Evolutionary conservation across 2,888 invertebrate species (phyloP), one percentile per base, ranked within the genome.

Genomic region (Euphydryas editha): DNA sequence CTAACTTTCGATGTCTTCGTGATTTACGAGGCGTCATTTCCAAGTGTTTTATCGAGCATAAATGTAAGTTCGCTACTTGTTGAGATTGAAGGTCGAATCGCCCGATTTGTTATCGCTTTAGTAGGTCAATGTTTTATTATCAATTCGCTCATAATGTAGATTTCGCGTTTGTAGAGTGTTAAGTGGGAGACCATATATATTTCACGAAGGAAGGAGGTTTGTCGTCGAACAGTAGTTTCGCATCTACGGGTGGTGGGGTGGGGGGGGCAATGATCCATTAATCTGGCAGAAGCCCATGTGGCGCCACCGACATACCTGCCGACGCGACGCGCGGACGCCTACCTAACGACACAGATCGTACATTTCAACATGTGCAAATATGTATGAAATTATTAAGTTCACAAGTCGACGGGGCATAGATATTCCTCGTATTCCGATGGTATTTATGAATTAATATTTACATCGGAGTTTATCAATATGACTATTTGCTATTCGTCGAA

Each of bases 231-330:
- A 87, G 88, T 88, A 88, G 87, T 87, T 87, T 86, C 85, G 82
- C 85, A 85, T 87, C 85, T 84, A 81, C 78, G 83, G 78, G 83
- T 78, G 82, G 79, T 76, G 79, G 76, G 81, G 82, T 88, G 93
- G 92, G 94, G n/a, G 94, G 95, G 95, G 95, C 95, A 95, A 95
- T 95, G 95, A 95, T 95, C 95, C 95, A 95, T 95, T 95, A 95
- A 95, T 95, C 95, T 95, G 94, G 94, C 94, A 94, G 95, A 95
- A 95, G 95, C 95, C 95, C 95, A 95, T 93, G 94, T 94, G 95
- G 95, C 95, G 95, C 95, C 95, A 93, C 77, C 84, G 85, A 86
- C 85, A 85, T 92, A 91, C 91, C 92, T 91, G 77, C 71, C 87
- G 91, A 83, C 90, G 91, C 92, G 91, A 81, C 92, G 87, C 83